Evolutionary conservation across 2,113 vertebrate genomes (phyloP), one percentile per base, ranked within the genome.

Genomic region (Apodemus speciosus): DNA sequence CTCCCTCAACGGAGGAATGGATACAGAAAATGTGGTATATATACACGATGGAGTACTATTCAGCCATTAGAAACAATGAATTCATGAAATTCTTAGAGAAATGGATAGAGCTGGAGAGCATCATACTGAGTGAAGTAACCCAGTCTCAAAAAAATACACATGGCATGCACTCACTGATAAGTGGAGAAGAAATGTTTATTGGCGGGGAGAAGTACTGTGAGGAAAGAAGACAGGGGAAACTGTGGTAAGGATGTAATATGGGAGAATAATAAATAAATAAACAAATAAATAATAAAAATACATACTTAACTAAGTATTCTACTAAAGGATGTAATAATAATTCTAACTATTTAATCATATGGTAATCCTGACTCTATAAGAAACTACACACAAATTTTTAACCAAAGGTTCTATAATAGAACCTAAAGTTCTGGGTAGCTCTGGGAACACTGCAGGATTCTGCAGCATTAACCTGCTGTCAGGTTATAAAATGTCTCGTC

Each of bases 241-340:
- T 38, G 35, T 38, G 18, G 2, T 38, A 20, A 71, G 35, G n/a
- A 71, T 71, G 68, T 9, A 71, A 38, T 38, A 38, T 71, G 68
- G 38, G 35, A 69, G 68, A 38, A 71, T 5, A 71, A 71, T 35
- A 69, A 69, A 69, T 46, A 46, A 58, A 77, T 46, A 46, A 62
- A 62, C 8, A 25, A 64, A 64, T 23, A 73, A 73, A 73, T 40
- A 73, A 40, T 58, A 46, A 58, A 77, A 64, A 43, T 32, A 35
- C 66, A 87, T 64, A 76, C 18, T 51, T 92, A 93, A 69, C 51
- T 88, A 93, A 83, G 90, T 88, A 90, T 71, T 85, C 66, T 81
- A 88, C 60, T 69, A 85, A 72, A 58, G 58, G 2, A 10, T 64
- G 10, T 35, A 4, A 88, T 38, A 75, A 72, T 93, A 15, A 66